These are phyloP conservation scores for Ictalurus furcatus DNA, from an alignment of 2,113 vertebrate species.

Conservation along the genomic window DNA sequence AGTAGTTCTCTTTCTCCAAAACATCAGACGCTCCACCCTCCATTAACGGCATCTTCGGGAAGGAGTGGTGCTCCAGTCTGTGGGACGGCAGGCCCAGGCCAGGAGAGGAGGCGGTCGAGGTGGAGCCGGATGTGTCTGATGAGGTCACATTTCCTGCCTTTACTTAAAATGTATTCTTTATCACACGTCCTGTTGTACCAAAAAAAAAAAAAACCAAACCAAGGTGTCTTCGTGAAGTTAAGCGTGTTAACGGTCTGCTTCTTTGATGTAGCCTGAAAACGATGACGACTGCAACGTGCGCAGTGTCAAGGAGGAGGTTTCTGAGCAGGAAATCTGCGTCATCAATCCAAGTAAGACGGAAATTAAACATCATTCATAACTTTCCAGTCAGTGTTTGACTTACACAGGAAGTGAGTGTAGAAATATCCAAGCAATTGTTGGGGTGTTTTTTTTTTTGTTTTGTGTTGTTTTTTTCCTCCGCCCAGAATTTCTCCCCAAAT, in stretches of 20 bases:
- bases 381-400: not conserved
- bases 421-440: too few relatives aligned
- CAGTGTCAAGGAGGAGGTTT: slow-evolving; percentile 58
- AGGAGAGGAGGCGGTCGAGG: slow-evolving; percentile 32
- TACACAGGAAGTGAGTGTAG: not conserved
- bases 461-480: too few relatives aligned
- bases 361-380: not conserved
- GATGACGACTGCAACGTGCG: slow-evolving; percentile 38
- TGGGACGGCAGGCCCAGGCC: slow-evolving; percentile 64
- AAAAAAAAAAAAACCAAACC: not conserved
- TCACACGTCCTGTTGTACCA: not conserved
- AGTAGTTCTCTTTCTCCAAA: slow-evolving; percentile 27
- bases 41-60: slow-evolving; percentile 71
- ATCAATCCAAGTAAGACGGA: slow-evolving; percentile 30
- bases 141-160: slow-evolving; percentile 34
- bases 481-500: not conserved
- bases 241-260: not conserved
- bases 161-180: not conserved
- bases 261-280: slow-evolving; percentile 11
- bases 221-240: not conserved
- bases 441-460: too few relatives aligned
- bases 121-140: slow-evolving; percentile 22
- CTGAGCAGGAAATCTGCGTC: slow-evolving; percentile 38
- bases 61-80: slow-evolving; percentile 71
- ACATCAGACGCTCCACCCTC: slow-evolving; percentile 51